Base-by-base conservation (phyloP, 2,888 invertebrate species). In the Epiblema foenella region DNA sequence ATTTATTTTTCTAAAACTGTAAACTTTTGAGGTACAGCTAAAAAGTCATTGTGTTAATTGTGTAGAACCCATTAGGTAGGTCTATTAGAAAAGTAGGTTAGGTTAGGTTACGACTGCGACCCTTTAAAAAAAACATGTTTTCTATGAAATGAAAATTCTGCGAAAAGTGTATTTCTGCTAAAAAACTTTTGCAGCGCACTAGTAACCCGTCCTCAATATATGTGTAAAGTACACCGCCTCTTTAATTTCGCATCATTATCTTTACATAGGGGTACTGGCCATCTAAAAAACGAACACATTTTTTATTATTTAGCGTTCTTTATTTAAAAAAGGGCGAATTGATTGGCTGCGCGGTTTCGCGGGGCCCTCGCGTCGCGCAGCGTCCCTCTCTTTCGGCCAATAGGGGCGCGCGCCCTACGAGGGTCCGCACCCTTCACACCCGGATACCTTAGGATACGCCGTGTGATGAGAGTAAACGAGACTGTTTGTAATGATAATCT, bases 281-380 rank as follows among this genome's bases (percentile, higher is more conserved):
- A 77, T 77, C 78, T 87, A 89, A 88, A 88, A 87, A 88, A 85
- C 78, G 76, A 69, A 75, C 78, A 75, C 68, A 81, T 88, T 90
- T 93, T 93, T 93, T 92, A 91, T 81, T 84, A 87, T 86, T 91
- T 88, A 86, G 78, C 77, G 83, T 88, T 84, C 87, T 89, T 90
- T 92, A 92, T 92, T 91, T 91, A 92, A 93, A 93, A 92, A 92
- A 92, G 79, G 84, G 89, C 79, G 88, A 90, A 93, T 93, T 92
- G 91, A 93, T 93, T 93, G 93, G 93, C 87, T 93, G 91, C 91
- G 91, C 89, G 84, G 78, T 78, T 75, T 76, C 69, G 75, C 77
- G 74, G 66, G 72, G 82, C 84, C 87, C 86, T 83, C 76, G 76
- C 73, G 72, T 75, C 79, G 76, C 74, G 74, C 77, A 74, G 75